A percentile compares a stretch with the other conserved stretches of the same genome.
phyloP scores from a whole-genome alignment of 2,113 vertebrate species.

The Oreochromis spilurus region DNA sequence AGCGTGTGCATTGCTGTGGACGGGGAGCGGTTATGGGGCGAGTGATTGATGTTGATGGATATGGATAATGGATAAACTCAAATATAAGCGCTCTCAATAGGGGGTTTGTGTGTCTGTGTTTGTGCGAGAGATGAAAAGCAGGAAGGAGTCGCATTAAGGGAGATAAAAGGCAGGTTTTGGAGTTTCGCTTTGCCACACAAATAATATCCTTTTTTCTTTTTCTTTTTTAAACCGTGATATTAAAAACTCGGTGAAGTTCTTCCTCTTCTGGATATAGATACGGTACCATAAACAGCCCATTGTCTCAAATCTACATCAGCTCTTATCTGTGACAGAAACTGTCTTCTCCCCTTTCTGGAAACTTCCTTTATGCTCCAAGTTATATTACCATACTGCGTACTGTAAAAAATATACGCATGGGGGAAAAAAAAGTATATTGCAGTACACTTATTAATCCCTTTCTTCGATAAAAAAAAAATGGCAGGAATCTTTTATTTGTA shows the following conservation, averaged over 20 bases:
- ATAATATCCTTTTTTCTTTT: not conserved
- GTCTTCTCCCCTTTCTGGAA: not conserved
- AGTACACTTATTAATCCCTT: not conserved
- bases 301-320: conserved; percentile 26
- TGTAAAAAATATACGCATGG: not conserved
- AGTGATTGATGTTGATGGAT: conserved; percentile 63
- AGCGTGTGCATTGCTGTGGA: not conserved
- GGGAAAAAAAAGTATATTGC: not conserved
- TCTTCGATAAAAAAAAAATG: not conserved
- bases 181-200: not conserved
- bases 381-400: conserved; percentile 10
- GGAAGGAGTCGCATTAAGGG: not conserved
- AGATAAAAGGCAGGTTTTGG: not conserved
- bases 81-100: conserved; percentile 21
- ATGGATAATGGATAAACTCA: conserved; percentile 57
- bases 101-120: not conserved
- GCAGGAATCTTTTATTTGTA: not conserved
- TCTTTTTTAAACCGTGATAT: conserved; percentile 15
- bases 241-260: conserved; percentile 31
- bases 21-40: conserved; percentile 17
- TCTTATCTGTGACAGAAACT: conserved; percentile 42
- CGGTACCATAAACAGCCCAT: conserved; percentile 9
- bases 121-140: not conserved
- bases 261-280: conserved; percentile 8
- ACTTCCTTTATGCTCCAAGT: conserved; percentile 17